A percentile compares a stretch with the other conserved stretches of the same genome.
Conservation (phyloP, 2,113 vertebrate genomes). For the Pelecanus crispus region DNA sequence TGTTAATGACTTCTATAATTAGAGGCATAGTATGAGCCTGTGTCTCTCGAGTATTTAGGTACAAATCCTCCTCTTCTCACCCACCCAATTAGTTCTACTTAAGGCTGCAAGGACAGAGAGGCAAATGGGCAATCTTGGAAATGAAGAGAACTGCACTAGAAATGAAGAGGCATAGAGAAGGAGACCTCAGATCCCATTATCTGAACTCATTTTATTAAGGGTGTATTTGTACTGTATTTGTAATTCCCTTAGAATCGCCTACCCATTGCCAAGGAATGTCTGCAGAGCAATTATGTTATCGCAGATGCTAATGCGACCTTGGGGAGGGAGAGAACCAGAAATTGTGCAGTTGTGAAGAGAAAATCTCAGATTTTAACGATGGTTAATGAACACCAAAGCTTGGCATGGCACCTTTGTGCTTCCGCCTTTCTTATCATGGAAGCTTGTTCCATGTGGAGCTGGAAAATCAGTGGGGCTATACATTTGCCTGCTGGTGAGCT, state of each 20-base stretch:
- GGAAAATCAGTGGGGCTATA: constrained; percentile 8
- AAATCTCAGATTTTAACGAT: constrained; percentile 9
- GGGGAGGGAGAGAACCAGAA: not conserved
- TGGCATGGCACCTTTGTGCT: constrained; percentile 9
- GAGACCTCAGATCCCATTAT: constrained; percentile 34
- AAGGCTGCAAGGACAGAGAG: not conserved
- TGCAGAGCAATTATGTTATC: constrained; percentile 46
- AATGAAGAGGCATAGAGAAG: constrained; percentile 17
- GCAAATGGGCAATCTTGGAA: constrained; percentile 9
- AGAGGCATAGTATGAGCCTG: not conserved
- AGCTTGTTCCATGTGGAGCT: not conserved
- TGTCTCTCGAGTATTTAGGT: constrained; percentile 16
- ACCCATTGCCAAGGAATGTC: not conserved
- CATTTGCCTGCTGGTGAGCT: constrained; percentile 1
- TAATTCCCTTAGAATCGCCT: constrained; percentile 46
- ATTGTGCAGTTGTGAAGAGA: not conserved
- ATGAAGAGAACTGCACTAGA: constrained; percentile 12
- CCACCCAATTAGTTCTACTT: constrained; percentile 29
- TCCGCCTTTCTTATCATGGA: not conserved
- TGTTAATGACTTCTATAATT: constrained; percentile 24
- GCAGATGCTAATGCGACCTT: constrained; percentile 27
- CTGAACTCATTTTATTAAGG: constrained; percentile 52
- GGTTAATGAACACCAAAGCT: not conserved
- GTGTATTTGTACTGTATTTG: constrained; percentile 43
- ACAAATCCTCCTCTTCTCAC: constrained; percentile 19